These are phyloP conservation scores for Phyllotreta cruciferae DNA, from an alignment of 2,888 invertebrate species.

Conservation along the genomic window DNA sequence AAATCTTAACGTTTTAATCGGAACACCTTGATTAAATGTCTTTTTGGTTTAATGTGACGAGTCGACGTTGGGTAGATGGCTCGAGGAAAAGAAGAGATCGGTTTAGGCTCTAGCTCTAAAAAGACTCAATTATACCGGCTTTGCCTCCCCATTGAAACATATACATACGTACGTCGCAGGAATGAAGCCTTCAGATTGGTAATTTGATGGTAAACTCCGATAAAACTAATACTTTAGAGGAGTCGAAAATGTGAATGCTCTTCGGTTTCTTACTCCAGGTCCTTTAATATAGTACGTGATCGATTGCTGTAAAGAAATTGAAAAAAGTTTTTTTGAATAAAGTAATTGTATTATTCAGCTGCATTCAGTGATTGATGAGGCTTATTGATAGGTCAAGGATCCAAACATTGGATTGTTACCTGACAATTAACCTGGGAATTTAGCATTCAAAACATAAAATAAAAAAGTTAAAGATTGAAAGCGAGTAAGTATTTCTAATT, in stretches of 20 bases:
- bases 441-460: too few relatives aligned
- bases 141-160: conserved; percentile 37
- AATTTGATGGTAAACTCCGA: conserved; percentile 24
- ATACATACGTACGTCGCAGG: conserved; percentile 27
- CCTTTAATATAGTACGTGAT: conserved; percentile 5
- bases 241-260: conserved; percentile 9
- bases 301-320: not conserved
- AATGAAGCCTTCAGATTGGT: conserved; percentile 26
- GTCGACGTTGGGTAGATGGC: not conserved
- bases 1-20: too few relatives aligned
- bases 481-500: too few relatives aligned
- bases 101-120: conserved; percentile 29
- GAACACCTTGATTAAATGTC: too few relatives aligned
- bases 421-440: too few relatives aligned
- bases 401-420: too few relatives aligned
- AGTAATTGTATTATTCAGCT: too few relatives aligned
- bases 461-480: too few relatives aligned
- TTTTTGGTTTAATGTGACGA: not conserved
- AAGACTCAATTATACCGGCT: conserved; percentile 38
- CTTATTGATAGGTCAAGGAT: too few relatives aligned
- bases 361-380: too few relatives aligned
- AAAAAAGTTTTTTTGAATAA: too few relatives aligned
- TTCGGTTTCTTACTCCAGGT: not conserved
- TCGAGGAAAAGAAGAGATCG: conserved; percentile 25
- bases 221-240: conserved; percentile 17